Percentiles rank a stretch among this genome's conserved stretches.
Conservation (phyloP, 2,888 invertebrate genomes). For the Ormyrus thymus region DNA sequence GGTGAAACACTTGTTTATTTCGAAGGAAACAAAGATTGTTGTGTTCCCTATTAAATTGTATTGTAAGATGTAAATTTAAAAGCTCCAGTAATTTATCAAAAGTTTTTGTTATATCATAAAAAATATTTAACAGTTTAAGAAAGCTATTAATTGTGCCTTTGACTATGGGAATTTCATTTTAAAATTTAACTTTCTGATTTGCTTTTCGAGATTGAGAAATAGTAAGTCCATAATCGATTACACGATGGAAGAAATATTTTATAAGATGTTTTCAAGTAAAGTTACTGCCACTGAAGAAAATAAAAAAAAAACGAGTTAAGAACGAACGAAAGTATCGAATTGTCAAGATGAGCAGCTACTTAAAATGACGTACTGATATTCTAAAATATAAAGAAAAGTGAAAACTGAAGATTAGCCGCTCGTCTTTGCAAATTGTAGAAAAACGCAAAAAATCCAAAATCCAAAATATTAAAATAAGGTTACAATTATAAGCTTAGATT, state of each 20-base stretch:
- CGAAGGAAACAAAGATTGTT: no score
- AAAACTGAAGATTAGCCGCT: conserved; percentile 23
- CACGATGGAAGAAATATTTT: background rate
- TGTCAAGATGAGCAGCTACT: conserved; percentile 36
- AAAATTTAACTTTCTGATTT: conserved; percentile 16
- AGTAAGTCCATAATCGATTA: conserved; percentile 42
- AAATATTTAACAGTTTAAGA: no score
- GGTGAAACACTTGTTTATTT: no score
- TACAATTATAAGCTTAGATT: conserved; percentile 44
- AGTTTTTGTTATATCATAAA: no score
- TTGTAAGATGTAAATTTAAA: no score
- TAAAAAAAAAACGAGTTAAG: conserved; percentile 30
- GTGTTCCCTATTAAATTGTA: no score
- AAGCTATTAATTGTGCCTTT: no score
- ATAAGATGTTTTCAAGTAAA: background rate
- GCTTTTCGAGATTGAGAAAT: conserved; percentile 39
- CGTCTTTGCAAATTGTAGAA: conserved; percentile 49
- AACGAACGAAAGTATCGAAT: conserved; percentile 17
- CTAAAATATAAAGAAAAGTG: background rate
- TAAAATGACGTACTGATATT: conserved; percentile 13
- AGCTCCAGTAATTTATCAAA: no score
- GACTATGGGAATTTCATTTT: background rate
- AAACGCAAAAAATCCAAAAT: conserved; percentile 42
- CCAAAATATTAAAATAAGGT: conserved; percentile 28
- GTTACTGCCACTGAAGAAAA: conserved; percentile 15